Conservation (phyloP, 1,140 invertebrate species). For the Drosophila equinoxialis region DNA sequence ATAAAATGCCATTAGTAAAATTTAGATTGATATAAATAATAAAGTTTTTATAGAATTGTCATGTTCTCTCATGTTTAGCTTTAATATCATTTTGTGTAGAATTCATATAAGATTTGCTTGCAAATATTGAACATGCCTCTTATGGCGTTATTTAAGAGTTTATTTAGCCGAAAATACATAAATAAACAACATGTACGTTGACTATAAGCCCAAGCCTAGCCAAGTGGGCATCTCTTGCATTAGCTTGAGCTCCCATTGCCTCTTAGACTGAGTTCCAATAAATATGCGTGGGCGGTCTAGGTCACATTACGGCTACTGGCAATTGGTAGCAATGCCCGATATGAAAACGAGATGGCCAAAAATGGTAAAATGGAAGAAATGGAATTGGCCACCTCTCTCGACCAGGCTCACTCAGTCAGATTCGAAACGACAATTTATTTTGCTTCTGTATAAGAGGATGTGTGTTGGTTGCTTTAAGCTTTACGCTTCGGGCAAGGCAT, state of each 20-base stretch:
- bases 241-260: background rate
- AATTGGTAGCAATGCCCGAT: slow-evolving; percentile 56
- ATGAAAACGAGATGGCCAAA: slow-evolving; percentile 52
- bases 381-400: slow-evolving; percentile 43
- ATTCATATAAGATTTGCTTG: no score
- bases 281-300: slow-evolving; percentile 18
- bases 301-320: slow-evolving; percentile 19
- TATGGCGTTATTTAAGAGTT: background rate
- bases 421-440: slow-evolving; percentile 62
- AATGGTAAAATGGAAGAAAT: slow-evolving; percentile 29
- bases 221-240: slow-evolving; percentile 5
- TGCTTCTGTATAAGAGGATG: slow-evolving; percentile 23
- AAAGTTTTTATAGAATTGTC: no score
- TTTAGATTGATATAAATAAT: no score
- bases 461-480: slow-evolving; percentile 32
- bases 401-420: slow-evolving; percentile 25
- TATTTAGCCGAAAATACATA: background rate
- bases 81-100: no score
- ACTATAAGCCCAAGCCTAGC: background rate
- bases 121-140: no score
- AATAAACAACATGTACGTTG: background rate
- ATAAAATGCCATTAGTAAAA: no score
- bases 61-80: no score
- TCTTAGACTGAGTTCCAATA: background rate
- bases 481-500: slow-evolving; percentile 39